Evolutionary conservation across 2,113 vertebrate genomes (phyloP), one percentile per base, ranked within the genome.

Genomic region (Epinephelus cyanopodus): DNA sequence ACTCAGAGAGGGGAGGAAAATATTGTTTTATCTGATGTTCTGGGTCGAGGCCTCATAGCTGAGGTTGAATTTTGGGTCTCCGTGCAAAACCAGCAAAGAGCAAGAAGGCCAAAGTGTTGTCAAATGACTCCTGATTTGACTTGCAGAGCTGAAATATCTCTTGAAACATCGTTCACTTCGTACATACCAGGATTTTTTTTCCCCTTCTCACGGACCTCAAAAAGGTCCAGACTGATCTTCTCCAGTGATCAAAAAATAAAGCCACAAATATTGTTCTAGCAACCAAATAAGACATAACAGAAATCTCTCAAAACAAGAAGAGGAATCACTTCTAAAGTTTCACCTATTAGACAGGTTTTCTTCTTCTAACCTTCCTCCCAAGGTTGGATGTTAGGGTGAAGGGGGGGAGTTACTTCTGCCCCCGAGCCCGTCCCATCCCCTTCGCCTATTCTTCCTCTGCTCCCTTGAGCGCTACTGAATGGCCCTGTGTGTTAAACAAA

Each of bases 401-500:
- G 79, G 71, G 27, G 81, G 83, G 85, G 74, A 18, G 53, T 78
- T 84, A 74, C 88, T 85, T 81, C 86, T 87, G 85, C 92, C 90
- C 89, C 62, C 74, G 9, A 83, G 89, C 88, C 88, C 83, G 72
- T 94, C 93, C 92, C 91, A 65, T 86, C 86, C 85, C 87, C 89
- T 88, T 52, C 25, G 79, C 82, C 93, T 85, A 87, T 93, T 94
- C 89, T 93, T 89, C 87, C 92, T 86, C 82, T 89, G 78, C 89
- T 94, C 92, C 91, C 94, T 95, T 93, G 92, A 95, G 94, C 72
- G 91, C 90, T 81, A 68, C 92, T 95, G 93, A 95, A 96, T 94
- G 90, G 93, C 79, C 88, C 93, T 92, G 94, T 95, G 95, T 95
- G 95, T 95, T 95, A 93, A 95, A 95, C 94, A 95, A 95, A 96